phyloP scores from a whole-genome alignment of 2,797 vertebrate genomes.

The Alcedo atthis region DNA sequence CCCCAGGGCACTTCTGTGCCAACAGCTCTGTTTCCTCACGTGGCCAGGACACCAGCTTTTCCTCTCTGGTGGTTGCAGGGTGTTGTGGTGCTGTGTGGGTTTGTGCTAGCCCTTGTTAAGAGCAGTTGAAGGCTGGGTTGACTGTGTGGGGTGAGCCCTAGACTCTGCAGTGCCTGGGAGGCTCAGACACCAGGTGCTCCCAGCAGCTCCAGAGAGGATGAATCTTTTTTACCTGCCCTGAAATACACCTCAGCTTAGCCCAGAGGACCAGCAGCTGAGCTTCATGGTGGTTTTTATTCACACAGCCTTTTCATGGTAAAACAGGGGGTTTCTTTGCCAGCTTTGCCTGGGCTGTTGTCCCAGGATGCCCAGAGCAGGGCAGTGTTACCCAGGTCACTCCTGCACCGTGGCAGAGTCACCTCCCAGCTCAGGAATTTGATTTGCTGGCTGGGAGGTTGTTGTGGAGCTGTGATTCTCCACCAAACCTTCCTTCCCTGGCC shows the following conservation, averaged over 20 bases:
- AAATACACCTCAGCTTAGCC: neutral
- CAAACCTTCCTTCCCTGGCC: neutral
- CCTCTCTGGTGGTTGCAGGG: neutral
- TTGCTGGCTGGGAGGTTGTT: slow-evolving; percentile 4
- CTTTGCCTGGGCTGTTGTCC: neutral
- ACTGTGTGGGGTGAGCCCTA: neutral
- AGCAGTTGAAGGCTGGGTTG: neutral
- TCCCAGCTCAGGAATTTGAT: neutral
- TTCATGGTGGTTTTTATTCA: neutral
- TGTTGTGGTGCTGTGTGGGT: accelerated
- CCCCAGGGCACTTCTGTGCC: accelerated
- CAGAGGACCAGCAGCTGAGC: neutral
- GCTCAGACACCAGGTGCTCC: neutral
- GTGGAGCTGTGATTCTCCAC: neutral
- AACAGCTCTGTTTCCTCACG: neutral
- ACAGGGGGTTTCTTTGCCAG: neutral
- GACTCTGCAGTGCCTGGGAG: neutral
- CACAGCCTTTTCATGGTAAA: neutral
- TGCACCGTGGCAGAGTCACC: neutral
- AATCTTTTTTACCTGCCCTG: neutral
- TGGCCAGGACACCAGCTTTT: neutral
- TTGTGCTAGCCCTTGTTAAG: neutral
- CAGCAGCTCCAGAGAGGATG: neutral
- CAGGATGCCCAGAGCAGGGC: neutral
- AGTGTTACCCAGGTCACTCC: neutral